A percentile compares a stretch with the other conserved stretches of the same genome.
phyloP scores from a whole-genome alignment of 2,888 invertebrate genomes.

The Synergus umbraculus region DNA sequence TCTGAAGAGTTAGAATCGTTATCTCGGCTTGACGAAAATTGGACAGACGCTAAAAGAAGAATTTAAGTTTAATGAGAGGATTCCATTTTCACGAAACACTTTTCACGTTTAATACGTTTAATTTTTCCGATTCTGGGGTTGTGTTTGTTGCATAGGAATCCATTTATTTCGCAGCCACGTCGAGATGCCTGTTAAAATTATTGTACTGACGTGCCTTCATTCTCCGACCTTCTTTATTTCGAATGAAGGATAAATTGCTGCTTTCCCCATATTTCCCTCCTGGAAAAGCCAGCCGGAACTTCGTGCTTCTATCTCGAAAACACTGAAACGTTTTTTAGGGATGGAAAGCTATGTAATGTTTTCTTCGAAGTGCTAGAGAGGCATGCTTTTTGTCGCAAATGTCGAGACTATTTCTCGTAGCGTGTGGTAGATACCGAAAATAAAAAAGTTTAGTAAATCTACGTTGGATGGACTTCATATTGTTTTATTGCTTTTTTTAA shows the following conservation, averaged over 20 bases:
- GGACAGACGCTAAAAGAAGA: neutral
- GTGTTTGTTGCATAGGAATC: constrained; percentile 29
- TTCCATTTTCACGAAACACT: neutral
- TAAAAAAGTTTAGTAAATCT: constrained; percentile 22
- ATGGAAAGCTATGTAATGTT: constrained; percentile 39
- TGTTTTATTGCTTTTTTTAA: neutral
- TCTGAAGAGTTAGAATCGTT: neutral
- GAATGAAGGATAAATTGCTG: constrained; percentile 62
- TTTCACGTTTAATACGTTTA: neutral
- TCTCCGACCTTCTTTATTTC: constrained; percentile 45
- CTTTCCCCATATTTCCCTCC: constrained; percentile 57
- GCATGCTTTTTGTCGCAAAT: constrained; percentile 34
- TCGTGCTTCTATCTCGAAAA: constrained; percentile 38
- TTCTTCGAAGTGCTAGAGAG: constrained; percentile 33
- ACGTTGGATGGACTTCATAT: neutral
- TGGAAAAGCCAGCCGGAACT: constrained; percentile 62
- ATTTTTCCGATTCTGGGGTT: neutral
- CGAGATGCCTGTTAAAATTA: constrained; percentile 47
- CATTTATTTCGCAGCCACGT: constrained; percentile 40
- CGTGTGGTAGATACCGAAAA: neutral
- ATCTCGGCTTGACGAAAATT: neutral
- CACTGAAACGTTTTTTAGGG: constrained; percentile 33
- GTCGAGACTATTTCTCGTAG: constrained; percentile 24
- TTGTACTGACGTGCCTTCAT: constrained; percentile 49
- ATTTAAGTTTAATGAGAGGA: neutral